phyloP scores from a whole-genome alignment of 2,113 vertebrate genomes.

The Cynocephalus volans region DNA sequence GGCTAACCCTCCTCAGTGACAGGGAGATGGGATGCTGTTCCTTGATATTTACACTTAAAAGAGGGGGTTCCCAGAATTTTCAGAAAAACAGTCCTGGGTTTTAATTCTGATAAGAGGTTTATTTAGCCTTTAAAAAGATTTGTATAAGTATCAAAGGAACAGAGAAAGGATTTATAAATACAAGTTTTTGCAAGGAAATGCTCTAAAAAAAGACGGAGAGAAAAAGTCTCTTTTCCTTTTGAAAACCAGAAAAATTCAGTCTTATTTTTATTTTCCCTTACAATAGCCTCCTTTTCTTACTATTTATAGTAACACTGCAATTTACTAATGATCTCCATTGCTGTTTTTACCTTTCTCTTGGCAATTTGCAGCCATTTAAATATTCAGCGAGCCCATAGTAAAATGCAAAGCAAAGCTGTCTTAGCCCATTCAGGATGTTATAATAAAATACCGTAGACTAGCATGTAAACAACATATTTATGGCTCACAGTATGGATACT shows the following conservation, averaged over 20 bases:
- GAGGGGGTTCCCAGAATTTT: neutral
- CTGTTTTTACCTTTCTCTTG: neutral
- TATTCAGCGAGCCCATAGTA: neutral
- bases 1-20: neutral
- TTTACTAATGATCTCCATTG: neutral
- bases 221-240: neutral
- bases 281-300: neutral
- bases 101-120: neutral
- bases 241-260: neutral
- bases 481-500: neutral
- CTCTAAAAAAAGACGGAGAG: neutral
- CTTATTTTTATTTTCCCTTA: neutral
- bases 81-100: neutral
- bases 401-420: neutral
- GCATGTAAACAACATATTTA: neutral
- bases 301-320: neutral
- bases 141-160: neutral
- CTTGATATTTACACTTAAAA: neutral
- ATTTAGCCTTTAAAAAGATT: slow-evolving; percentile 1
- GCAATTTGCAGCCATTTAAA: neutral
- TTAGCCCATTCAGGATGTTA: neutral
- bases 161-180: neutral
- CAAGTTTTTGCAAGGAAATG: neutral
- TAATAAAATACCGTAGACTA: neutral
- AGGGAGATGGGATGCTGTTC: neutral